A percentile compares a stretch with the other conserved stretches of the same genome.
These are phyloP conservation scores for Elaeidobius kamerunicus DNA, from an alignment of 2,888 invertebrate genomes.

Conservation along the genomic window DNA sequence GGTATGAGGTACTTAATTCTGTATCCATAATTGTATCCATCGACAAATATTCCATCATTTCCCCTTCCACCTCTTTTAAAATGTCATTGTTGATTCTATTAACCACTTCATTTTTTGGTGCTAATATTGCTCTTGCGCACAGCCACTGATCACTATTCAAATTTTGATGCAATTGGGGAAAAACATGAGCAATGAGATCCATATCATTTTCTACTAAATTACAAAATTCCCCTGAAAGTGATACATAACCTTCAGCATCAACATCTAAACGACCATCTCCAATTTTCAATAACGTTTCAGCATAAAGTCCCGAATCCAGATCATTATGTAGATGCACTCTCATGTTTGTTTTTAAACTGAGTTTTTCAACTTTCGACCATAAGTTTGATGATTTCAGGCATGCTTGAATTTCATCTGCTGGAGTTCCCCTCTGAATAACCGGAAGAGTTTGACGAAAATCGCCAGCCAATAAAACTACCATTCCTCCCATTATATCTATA, in stretches of 20 bases:
- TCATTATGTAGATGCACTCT: background rate
- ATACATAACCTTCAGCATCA: conserved; percentile 1
- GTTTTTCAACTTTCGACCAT: conserved; percentile 1
- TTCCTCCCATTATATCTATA: background rate
- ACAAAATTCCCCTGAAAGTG: conserved; percentile 1
- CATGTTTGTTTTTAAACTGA: conserved; percentile 1
- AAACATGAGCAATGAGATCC: conserved; percentile 3
- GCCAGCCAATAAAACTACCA: conserved; percentile 2
- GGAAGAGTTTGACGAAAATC: conserved; percentile 3
- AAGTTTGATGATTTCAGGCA: conserved; percentile 2
- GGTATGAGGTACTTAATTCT: conserved; percentile 2
- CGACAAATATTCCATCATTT: conserved; percentile 3
- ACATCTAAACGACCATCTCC: background rate
- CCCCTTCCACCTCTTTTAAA: background rate
- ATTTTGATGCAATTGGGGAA: conserved; percentile 2
- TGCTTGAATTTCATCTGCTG: background rate
- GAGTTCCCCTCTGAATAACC: background rate
- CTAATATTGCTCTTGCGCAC: conserved; percentile 4
- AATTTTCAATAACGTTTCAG: conserved; percentile 2
- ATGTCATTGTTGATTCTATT: conserved; percentile 1
- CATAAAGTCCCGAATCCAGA: background rate
- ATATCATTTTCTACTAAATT: conserved; percentile 2
- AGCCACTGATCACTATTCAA: conserved; percentile 2
- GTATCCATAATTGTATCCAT: conserved; percentile 2
- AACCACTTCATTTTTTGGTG: background rate